Conservation (phyloP, 2,888 invertebrate species). For the Drosophila macrospina region DNA sequence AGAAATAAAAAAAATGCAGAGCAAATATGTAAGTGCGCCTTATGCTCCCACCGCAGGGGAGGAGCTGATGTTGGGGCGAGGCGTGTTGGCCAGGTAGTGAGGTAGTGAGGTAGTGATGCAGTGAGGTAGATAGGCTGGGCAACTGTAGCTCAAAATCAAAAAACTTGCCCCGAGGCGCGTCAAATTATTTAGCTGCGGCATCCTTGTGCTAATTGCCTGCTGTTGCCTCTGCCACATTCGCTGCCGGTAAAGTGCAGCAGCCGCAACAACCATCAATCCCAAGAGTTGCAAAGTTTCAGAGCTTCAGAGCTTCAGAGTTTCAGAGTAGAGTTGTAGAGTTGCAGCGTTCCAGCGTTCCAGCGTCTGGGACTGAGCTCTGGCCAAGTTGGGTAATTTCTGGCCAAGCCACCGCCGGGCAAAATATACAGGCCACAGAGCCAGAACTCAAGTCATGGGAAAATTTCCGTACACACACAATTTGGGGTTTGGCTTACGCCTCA, state of each 20-base stretch:
- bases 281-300: conserved; percentile 36
- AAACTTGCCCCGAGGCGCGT: conserved; percentile 57
- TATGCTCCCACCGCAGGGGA: conserved; percentile 31
- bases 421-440: conserved; percentile 57
- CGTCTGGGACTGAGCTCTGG: conserved; percentile 45
- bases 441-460: conserved; percentile 77
- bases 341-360: conserved; percentile 16
- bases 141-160: conserved; percentile 29
- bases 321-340: conserved; percentile 34
- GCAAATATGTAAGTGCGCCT: conserved; percentile 71
- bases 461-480: conserved; percentile 80
- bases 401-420: conserved; percentile 78
- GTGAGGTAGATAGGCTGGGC: conserved; percentile 2
- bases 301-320: conserved; percentile 37
- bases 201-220: conserved; percentile 78
- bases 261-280: conserved; percentile 68
- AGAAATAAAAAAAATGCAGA: conserved; percentile 40
- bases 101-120: too few species aligned
- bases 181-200: conserved; percentile 80
- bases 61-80: conserved; percentile 5
- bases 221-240: conserved; percentile 34
- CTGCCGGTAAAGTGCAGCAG: conserved; percentile 71
- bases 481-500: conserved; percentile 78
- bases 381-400: conserved; percentile 77
- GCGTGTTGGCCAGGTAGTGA: neutral